Evolutionary conservation across 2,888 invertebrate genomes (phyloP), one percentile per base, ranked within the genome.

Genomic region (Brachynemurus nebulosus): DNA sequence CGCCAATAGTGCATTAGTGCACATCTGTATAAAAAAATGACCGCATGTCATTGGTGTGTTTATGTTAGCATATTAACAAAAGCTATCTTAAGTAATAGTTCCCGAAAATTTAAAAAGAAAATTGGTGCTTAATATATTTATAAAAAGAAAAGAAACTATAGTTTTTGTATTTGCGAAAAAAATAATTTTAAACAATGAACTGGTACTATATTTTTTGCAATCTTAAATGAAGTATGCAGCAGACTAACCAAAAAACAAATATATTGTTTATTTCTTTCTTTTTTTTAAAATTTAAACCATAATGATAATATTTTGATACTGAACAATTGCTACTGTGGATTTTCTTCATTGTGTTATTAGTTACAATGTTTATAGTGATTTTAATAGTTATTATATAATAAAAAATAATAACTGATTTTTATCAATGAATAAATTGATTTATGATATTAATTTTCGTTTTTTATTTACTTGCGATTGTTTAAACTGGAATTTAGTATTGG

Each of bases 331-430:
- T 33, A 25, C 44, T 44, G 44, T 44, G 38, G 33, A 38, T 37
- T 30, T 30, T 30, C n/a, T 21, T 38, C 38, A 37, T 30, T 44
- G 44, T 44, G 44, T 44, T 44, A 44, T 44, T 44, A 44, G 44
- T 44, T 44, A 38, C 44, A 44, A 44, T 44, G 33, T 37, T 17
- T 37, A 38, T 43, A 37, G 34, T 42, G 42, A 42, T 42, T 42
- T 42, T 34, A 42, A 25, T 42, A 42, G 42, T 42, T 42, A n/a
- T n/a, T n/a, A 21, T 27, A 34, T 41, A 34, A 20, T 34, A 40
- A 14, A 42, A 16, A 37, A 37, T 20, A 37, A 19, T 37, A 40
- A 42, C 42, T 42, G 27, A 42, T 27, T 34, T 42, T 42, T 42
- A 42, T 42, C 27, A 42, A 34, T 42, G 34, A 42, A 42, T 37